Evolutionary conservation across 2,888 invertebrate genomes (phyloP).

Genomic region (Unio pictorum): DNA sequence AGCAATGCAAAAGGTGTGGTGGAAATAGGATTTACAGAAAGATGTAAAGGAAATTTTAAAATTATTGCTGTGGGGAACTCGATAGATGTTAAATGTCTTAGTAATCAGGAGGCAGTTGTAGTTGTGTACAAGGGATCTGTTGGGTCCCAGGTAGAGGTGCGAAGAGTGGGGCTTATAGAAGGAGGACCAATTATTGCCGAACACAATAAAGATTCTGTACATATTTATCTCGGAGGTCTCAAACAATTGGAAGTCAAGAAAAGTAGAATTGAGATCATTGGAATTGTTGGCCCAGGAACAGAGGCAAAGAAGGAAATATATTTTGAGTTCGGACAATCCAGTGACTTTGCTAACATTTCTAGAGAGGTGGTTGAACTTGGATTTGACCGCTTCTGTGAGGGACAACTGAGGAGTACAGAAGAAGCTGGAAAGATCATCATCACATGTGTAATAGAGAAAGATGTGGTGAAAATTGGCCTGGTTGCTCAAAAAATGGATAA

Average conservation of each 20-base stretch:
- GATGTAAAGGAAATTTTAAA: conserved; percentile 4
- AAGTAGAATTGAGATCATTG: too few relatives aligned
- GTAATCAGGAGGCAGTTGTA: not conserved
- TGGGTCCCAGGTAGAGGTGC: too few relatives aligned
- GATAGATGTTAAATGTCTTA: conserved; percentile 2
- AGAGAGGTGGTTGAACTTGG: conserved; percentile 6
- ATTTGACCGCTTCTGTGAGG: conserved; percentile 7
- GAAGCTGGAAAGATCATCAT: conserved; percentile 8
- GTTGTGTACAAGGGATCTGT: conserved; percentile 3
- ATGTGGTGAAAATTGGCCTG: not conserved
- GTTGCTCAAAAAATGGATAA: too few relatives aligned
- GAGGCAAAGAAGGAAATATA: too few relatives aligned
- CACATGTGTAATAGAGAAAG: conserved; percentile 3
- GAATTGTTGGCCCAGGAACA: too few relatives aligned
- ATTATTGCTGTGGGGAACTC: conserved; percentile 1
- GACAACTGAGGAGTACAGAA: conserved; percentile 8
- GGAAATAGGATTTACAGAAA: not conserved
- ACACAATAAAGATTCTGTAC: too few relatives aligned
- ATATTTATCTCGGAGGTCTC: too few relatives aligned
- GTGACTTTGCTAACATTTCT: not conserved
- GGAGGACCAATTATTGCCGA: too few relatives aligned
- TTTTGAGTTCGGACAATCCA: not conserved
- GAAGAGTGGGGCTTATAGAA: too few relatives aligned
- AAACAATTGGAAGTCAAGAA: too few relatives aligned
- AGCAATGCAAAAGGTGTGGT: too few relatives aligned